phyloP scores from a whole-genome alignment of 2,888 invertebrate species.

The Mythimna impura region DNA sequence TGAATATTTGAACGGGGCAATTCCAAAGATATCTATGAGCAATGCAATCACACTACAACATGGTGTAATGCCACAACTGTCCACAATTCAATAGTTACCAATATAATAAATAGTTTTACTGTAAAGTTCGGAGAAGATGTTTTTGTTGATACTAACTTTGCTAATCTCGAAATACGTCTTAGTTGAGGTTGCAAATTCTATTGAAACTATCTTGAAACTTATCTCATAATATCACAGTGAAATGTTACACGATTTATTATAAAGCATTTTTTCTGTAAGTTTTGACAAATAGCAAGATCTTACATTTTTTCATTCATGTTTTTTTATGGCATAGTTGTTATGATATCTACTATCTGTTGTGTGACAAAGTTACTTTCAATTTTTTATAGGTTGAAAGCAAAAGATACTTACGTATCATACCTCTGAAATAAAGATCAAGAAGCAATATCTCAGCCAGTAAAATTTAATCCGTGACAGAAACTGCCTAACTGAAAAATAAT shows the following conservation, averaged over 20 bases:
- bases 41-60: no score
- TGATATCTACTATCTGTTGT: no score
- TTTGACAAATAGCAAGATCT: background rate
- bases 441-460: constrained; percentile 13
- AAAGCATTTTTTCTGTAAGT: constrained; percentile 2
- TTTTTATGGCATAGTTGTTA: no score
- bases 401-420: no score
- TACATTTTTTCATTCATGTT: no score
- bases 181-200: constrained; percentile 35
- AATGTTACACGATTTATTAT: constrained; percentile 7
- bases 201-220: constrained; percentile 36
- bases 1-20: no score
- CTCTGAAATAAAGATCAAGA: background rate
- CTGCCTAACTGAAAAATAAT: constrained; percentile 38
- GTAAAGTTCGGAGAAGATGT: constrained; percentile 29
- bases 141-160: constrained; percentile 45
- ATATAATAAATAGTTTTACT: constrained; percentile 22
- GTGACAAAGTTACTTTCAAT: no score
- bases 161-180: constrained; percentile 44
- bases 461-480: constrained; percentile 30
- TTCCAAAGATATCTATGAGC: no score
- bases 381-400: no score
- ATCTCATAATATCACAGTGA: constrained; percentile 31
- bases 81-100: background rate
- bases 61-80: no score